These are phyloP conservation scores for Rhinichthys osculus DNA, from an alignment of 2,797 vertebrate genomes.

Conservation along the genomic window DNA sequence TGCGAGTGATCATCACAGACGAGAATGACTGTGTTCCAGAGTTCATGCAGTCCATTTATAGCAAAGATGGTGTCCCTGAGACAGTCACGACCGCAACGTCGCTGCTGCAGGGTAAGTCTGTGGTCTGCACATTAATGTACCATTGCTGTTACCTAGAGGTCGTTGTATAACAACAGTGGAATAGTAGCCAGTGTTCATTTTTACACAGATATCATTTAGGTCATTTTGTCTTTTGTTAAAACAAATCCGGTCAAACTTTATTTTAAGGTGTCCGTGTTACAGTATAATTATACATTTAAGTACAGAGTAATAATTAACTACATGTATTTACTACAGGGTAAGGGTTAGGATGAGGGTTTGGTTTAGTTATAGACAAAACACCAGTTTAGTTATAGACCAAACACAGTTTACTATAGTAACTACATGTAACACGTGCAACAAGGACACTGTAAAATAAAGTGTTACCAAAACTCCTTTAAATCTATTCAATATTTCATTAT, in stretches of 20 bases:
- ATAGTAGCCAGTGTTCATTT: not conserved
- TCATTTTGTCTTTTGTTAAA: not conserved
- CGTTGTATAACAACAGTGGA: not conserved
- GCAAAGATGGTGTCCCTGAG: slow-evolving; percentile 85
- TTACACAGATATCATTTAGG: not conserved
- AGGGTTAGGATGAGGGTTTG: no score
- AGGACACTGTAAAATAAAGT: no score
- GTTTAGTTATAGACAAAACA: no score
- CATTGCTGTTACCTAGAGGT: not conserved
- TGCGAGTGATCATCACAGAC: slow-evolving; percentile 84
- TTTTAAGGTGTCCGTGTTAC: no score
- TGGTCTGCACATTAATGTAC: not conserved
- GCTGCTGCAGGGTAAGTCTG: slow-evolving; percentile 85
- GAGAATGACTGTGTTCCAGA: slow-evolving; percentile 88
- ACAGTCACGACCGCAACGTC: slow-evolving; percentile 87
- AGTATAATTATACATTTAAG: no score
- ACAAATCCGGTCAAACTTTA: no score
- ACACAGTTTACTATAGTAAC: no score
- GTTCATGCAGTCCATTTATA: slow-evolving; percentile 90
- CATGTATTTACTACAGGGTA: no score
- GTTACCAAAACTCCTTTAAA: not conserved
- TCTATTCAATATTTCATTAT: not conserved
- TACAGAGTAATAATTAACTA: no score
- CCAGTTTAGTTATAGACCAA: no score
- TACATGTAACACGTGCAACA: not conserved